Base-by-base conservation (phyloP, 2,797 vertebrate genomes). In the Microctenopoma lineatum region DNA sequence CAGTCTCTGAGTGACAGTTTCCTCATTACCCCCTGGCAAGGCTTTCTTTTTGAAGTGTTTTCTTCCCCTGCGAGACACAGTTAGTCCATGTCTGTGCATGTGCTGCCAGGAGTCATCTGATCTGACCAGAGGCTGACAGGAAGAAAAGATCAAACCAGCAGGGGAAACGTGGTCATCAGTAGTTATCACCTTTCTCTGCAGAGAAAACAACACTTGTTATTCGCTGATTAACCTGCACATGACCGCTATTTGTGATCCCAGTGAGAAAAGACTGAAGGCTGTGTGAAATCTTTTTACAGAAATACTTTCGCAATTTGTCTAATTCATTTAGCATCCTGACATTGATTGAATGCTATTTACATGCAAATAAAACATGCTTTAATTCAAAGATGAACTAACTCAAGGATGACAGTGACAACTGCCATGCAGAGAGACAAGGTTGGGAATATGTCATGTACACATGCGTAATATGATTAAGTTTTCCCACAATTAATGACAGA, bases 391-490 rank as follows among this genome's bases (percentile, higher is more conserved):
- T 65, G 11, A 71, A 66, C 0, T 0, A 16, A 34, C 54, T 15
- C 25, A 73, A 15, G 36, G 18, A 16, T 25, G 25, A 47, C 53
- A 18, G 56, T 29, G 61, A 12, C 13, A 73, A 21, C 21, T 21
- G 1, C 21, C 21, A 21, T 21, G 61, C 53, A n/a, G 47, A 60
- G 70, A 79, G n/a, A 81, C 59, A 52, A 70, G 50, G 56, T 61
- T 51, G 26, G 60, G 65, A 68, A 70, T 60, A 36, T 56, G 55
- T 68, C 66, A 69, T 7, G n/a, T 12, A n/a, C 15, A 5, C 12
- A 10, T 3, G 59, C 41, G 51, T 72, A 62, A 68, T 27, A 65
- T 59, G 55, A 88, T 83, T 78, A 78, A 71, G 51, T 65, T 81
- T 80, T 66, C 39, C 47, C 59, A 50, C 69, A 74, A 55, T 80